These are phyloP conservation scores for Thalpophila matura DNA, from an alignment of 2,888 invertebrate genomes.

Conservation along the genomic window DNA sequence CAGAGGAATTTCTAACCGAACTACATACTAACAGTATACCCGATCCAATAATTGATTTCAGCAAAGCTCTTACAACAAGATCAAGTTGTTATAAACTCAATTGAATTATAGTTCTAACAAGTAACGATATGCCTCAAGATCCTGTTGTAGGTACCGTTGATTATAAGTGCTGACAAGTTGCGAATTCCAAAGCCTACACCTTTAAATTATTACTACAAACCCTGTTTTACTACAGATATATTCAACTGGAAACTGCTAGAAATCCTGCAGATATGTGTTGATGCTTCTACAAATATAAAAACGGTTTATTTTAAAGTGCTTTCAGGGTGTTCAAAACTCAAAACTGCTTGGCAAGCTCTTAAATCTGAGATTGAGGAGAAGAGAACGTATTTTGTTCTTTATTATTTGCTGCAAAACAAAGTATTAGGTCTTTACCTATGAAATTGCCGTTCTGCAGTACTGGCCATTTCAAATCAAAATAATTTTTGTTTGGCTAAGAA, in stretches of 20 bases:
- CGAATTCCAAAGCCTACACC: constrained; percentile 4
- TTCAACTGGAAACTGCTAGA: constrained; percentile 19
- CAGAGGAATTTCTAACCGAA: not conserved
- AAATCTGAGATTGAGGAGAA: not conserved
- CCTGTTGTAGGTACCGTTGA: too few species aligned
- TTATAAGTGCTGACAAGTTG: constrained; percentile 41
- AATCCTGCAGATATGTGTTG: constrained; percentile 19
- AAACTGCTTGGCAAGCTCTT: not conserved
- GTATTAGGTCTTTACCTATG: too few species aligned
- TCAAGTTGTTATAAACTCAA: not conserved
- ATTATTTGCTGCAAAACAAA: too few species aligned
- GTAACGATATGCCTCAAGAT: not conserved
- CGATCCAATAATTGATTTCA: not conserved
- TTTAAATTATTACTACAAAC: constrained; percentile 36
- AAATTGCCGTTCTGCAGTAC: too few species aligned
- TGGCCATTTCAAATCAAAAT: too few species aligned
- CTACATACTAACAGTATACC: not conserved
- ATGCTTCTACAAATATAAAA: constrained; percentile 14
- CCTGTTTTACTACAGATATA: constrained; percentile 20
- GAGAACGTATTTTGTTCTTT: too few species aligned
- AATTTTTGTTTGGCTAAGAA: too few species aligned
- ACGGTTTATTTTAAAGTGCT: constrained; percentile 19
- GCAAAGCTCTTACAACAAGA: not conserved
- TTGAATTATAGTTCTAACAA: not conserved
- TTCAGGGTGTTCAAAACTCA: constrained; percentile 6